Evolutionary conservation across 2,797 vertebrate species (phyloP).

Genomic region (Pachyuromys duprasi): DNA sequence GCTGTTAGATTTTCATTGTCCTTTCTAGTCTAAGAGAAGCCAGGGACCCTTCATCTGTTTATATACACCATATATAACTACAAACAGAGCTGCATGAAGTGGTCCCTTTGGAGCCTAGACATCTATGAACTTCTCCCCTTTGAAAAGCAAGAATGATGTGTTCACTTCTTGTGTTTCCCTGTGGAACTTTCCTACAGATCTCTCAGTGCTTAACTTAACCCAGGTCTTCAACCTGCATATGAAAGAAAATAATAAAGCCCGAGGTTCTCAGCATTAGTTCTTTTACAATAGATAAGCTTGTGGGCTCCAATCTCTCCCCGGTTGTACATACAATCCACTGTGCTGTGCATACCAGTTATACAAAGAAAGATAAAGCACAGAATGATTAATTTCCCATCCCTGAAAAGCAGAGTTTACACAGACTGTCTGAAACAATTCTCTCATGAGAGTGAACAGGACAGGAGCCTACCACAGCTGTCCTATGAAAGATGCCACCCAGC

Average conservation of each 20-base stretch:
- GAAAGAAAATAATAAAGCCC: conserved; percentile 25
- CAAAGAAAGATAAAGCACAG: background rate
- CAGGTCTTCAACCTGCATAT: conserved; percentile 43
- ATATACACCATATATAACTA: conserved; percentile 74
- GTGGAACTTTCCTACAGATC: conserved; percentile 58
- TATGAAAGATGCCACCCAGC: no score
- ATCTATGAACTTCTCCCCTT: conserved; percentile 17
- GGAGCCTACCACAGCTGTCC: no score
- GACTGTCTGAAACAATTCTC: background rate
- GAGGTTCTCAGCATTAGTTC: conserved; percentile 46
- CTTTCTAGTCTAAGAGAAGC: conserved; percentile 75
- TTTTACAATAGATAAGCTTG: background rate
- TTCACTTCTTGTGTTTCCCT: conserved; percentile 58
- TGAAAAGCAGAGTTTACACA: conserved; percentile 13
- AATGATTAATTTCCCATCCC: background rate
- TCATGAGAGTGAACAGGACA: no score
- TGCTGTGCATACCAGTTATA: background rate
- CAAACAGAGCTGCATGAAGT: conserved; percentile 75
- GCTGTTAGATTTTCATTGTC: conserved; percentile 70
- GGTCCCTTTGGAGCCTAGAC: conserved; percentile 20
- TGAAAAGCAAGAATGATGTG: conserved; percentile 12
- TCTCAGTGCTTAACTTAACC: conserved; percentile 51
- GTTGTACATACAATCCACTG: background rate
- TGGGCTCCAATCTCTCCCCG: background rate
- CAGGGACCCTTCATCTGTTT: conserved; percentile 78